Percentiles rank a stretch among this genome's conserved stretches.
These are phyloP conservation scores for Caenorhabditis wallacei DNA, from an alignment of 2,888 invertebrate species.

Conservation along the genomic window DNA sequence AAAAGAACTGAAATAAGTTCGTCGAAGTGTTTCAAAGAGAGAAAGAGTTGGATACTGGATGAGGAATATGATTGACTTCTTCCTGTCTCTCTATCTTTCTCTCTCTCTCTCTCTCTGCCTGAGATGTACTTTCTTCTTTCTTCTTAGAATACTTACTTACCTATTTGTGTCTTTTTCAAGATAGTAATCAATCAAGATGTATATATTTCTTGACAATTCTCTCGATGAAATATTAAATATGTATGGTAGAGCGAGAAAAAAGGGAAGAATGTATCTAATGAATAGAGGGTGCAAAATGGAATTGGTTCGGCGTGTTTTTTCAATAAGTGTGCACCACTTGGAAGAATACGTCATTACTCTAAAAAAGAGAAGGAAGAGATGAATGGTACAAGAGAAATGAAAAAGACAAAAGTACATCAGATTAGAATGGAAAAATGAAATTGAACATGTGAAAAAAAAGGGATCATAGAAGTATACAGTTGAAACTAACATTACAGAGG, in stretches of 20 bases:
- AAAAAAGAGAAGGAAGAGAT: neutral
- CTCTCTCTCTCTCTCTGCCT: conserved; percentile 10
- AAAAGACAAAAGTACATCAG: conserved; percentile 2
- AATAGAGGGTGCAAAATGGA: conserved; percentile 20
- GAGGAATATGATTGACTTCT: conserved; percentile 33
- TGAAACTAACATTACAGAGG: no score
- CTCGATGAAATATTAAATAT: neutral
- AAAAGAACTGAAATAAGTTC: neutral
- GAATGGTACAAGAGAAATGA: neutral
- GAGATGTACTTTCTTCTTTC: conserved; percentile 18
- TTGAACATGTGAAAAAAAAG: neutral
- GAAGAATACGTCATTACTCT: conserved; percentile 24
- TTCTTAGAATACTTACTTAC: neutral
- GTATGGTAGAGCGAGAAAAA: neutral
- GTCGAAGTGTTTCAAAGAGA: neutral
- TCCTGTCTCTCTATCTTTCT: conserved; percentile 27
- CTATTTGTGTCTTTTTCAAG: no score
- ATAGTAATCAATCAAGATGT: conserved; percentile 7
- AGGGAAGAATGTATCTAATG: neutral
- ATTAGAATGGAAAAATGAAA: neutral
- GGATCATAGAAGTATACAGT: no score
- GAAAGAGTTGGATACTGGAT: neutral
- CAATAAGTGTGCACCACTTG: conserved; percentile 38
- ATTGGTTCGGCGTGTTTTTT: conserved; percentile 6
- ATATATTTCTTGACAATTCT: no score